These are phyloP conservation scores for Macquaria ambigua DNA, from an alignment of 2,113 vertebrate genomes.

Conservation along the genomic window DNA sequence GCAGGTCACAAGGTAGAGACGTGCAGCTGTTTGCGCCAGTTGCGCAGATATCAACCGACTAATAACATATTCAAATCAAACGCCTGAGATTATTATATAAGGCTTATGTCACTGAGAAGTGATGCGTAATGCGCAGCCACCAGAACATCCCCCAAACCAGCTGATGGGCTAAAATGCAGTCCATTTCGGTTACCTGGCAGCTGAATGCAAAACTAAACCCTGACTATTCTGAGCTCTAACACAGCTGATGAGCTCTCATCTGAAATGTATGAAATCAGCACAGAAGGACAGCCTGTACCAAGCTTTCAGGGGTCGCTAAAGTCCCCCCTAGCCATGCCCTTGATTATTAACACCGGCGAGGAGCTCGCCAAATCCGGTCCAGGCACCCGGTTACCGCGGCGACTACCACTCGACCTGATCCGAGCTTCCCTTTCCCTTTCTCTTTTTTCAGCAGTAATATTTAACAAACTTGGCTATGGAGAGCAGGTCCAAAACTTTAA, in stretches of 20 bases:
- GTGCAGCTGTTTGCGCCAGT: slow-evolving; percentile 60
- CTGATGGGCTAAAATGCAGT: slow-evolving; percentile 48
- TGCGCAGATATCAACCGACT: slow-evolving; percentile 34
- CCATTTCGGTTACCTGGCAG: slow-evolving; percentile 54
- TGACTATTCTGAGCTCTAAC: slow-evolving; percentile 6
- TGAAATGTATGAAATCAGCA: slow-evolving; percentile 12
- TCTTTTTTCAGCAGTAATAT: neutral
- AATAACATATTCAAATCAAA: slow-evolving; percentile 56
- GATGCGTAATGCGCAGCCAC: slow-evolving; percentile 74
- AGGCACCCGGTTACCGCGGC: slow-evolving; percentile 49
- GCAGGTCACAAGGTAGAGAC: slow-evolving; percentile 41
- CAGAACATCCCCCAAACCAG: slow-evolving; percentile 50
- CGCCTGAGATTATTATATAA: slow-evolving; percentile 72
- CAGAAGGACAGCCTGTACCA: slow-evolving; percentile 38
- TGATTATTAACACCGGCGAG: slow-evolving; percentile 61
- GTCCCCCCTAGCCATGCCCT: slow-evolving; percentile 71
- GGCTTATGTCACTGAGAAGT: slow-evolving; percentile 72
- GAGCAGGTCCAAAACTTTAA: slow-evolving; percentile 58
- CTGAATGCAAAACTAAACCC: slow-evolving; percentile 34
- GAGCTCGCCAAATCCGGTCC: slow-evolving; percentile 56
- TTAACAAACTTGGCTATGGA: slow-evolving; percentile 46
- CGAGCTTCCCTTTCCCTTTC: slow-evolving; percentile 22
- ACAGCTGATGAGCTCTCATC: slow-evolving; percentile 25
- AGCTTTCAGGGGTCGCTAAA: slow-evolving; percentile 30
- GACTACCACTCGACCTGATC: slow-evolving; percentile 37